Conservation (phyloP, 2,797 vertebrate species). For the Nasua narica region DNA sequence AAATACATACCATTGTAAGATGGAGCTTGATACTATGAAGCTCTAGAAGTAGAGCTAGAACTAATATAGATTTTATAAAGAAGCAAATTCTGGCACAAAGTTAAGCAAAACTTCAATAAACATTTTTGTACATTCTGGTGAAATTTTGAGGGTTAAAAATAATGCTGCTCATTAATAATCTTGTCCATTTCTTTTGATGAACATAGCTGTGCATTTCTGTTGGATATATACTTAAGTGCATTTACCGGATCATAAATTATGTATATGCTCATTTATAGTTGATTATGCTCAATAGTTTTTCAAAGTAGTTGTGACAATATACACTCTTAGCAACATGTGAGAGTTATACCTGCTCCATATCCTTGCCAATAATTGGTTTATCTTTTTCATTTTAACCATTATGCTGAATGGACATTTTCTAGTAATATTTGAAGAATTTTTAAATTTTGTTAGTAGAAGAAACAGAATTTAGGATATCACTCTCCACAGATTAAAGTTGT, state of each 20-base stretch:
- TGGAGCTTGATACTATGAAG: not conserved
- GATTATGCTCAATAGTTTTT: not conserved
- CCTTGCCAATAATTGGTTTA: not conserved
- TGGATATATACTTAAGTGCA: not conserved
- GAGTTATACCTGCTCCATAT: not conserved
- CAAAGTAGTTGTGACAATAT: not conserved
- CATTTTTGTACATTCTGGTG: not conserved
- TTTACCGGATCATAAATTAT: not conserved
- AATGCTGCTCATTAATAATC: not conserved
- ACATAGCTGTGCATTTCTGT: not conserved
- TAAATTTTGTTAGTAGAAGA: not conserved
- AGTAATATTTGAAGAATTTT: not conserved
- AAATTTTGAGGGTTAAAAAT: not conserved
- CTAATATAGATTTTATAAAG: not conserved
- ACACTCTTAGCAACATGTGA: not conserved
- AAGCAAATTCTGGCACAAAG: not conserved
- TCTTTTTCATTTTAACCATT: not conserved
- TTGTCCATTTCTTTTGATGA: not conserved
- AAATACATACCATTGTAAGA: not conserved
- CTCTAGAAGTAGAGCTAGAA: not conserved
- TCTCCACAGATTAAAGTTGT: not conserved
- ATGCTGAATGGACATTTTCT: not conserved
- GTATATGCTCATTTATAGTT: not conserved
- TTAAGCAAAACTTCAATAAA: not conserved
- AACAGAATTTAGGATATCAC: not conserved